Evolutionary conservation across 2,888 invertebrate species (phyloP), one percentile per base, ranked within the genome.

Genomic region (Drosophila quinaria): DNA sequence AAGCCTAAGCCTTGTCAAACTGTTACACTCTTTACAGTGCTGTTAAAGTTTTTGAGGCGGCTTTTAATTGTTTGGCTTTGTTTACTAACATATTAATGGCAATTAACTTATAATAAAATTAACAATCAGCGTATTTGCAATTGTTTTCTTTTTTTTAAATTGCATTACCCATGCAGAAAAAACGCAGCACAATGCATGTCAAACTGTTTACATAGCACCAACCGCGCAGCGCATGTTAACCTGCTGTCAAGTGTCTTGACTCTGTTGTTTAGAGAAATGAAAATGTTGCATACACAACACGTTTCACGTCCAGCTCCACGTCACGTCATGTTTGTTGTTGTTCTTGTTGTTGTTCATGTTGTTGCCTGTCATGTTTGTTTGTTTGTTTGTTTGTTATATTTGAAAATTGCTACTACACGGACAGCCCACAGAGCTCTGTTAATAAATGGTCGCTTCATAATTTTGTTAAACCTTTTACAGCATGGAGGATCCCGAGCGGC

Each of bases 401-500:
- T 29, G n/a, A 56, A 13, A 42, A 11, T 2, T 42, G 42, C 17
- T 10, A 41, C 17, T 10, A 17, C 4, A 42, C 17, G 4, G 13
- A 5, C 50, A 19, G 33, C 8, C 2, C n/a, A 4, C 19, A 13
- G 35, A 33, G 10, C 29, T 41, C 35, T 11, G 19, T 29, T 58
- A 52, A 58, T n/a, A 42, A 35, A 29, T 17, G 10, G n/a, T 9
- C 15, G 1, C 46, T 39, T 4, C 19, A 31, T n/a, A 44, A 11
- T 10, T 9, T 33, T 17, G 17, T 42, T 17, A 0, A 10, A n/a
- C 22, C 37, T 19, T 11, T 72, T 77, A 6, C 79, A 92, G 92
- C 67, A 92, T 92, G 93, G 92, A 92, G 78, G 93, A 93, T 78
- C 88, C 90, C 80, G 93, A 92, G 69, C 90, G 93, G 41, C 90